phyloP scores from a whole-genome alignment of 2,113 vertebrate species.

The Pipra filicauda region DNA sequence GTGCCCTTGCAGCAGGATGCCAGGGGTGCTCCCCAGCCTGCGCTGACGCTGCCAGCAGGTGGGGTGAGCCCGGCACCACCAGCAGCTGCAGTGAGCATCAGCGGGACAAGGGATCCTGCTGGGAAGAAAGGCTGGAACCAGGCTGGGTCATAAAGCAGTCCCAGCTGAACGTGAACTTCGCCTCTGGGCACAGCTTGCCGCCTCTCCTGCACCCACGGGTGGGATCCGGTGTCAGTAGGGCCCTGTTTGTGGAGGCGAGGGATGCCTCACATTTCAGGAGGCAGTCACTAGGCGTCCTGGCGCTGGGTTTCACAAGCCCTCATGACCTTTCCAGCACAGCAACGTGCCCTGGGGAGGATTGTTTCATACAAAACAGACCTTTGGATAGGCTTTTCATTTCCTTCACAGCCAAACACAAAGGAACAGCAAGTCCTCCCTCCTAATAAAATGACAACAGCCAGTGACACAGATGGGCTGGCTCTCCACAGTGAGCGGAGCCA shows the following conservation, averaged over 20 bases:
- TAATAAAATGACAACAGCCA: conserved; percentile 27
- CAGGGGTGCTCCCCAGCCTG: neutral
- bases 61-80: accelerated
- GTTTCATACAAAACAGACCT: conserved; percentile 52
- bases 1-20: neutral
- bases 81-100: neutral
- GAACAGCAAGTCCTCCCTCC: conserved; percentile 26
- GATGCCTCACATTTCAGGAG: neutral
- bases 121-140: neutral
- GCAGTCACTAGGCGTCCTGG: neutral
- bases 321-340: conserved; percentile 29
- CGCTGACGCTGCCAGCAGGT: accelerated
- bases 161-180: neutral
- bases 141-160: neutral
- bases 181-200: neutral
- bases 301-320: conserved; percentile 19
- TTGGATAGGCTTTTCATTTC: conserved; percentile 56
- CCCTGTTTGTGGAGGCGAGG: neutral
- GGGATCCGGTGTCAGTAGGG: neutral
- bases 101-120: accelerated
- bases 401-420: conserved; percentile 22
- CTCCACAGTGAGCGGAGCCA: accelerated
- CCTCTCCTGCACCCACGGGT: neutral
- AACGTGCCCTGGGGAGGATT: conserved; percentile 39
- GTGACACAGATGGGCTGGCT: neutral